Conservation (phyloP, 2,888 invertebrate species). For the Boloria euphrosyne region DNA sequence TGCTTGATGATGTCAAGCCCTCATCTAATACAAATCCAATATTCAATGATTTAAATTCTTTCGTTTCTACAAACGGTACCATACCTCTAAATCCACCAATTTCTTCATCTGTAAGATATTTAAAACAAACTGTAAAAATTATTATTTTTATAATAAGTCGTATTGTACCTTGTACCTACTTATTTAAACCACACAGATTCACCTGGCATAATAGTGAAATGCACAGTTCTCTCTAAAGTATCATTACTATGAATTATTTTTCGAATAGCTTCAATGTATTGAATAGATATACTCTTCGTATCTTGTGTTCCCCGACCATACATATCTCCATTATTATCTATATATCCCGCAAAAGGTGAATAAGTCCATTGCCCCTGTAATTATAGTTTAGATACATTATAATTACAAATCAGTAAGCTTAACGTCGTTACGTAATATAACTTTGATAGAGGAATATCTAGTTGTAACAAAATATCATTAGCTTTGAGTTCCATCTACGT, state of each 20-base stretch:
- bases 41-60: slow-evolving; percentile 88
- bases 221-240: slow-evolving; percentile 58
- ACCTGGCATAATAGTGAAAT: slow-evolving; percentile 67
- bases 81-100: slow-evolving; percentile 90
- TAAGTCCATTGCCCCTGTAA: slow-evolving; percentile 91
- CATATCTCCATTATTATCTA: slow-evolving; percentile 91
- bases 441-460: no score
- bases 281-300: slow-evolving; percentile 84
- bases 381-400: slow-evolving; percentile 2
- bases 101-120: slow-evolving; percentile 87
- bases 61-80: slow-evolving; percentile 85
- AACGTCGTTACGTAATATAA: no score
- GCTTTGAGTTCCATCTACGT: no score
- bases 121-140: slow-evolving; percentile 7
- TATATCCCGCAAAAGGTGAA: slow-evolving; percentile 92
- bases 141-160: background rate
- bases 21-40: slow-evolving; percentile 93
- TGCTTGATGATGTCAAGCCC: slow-evolving; percentile 84
- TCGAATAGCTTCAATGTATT: slow-evolving; percentile 64
- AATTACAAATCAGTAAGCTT: background rate
- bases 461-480: no score
- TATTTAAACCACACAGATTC: background rate
- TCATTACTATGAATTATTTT: slow-evolving; percentile 53
- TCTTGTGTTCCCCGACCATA: slow-evolving; percentile 93
- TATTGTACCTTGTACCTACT: no score